Evolutionary conservation across 2,888 invertebrate species (phyloP), one percentile per base, ranked within the genome.

Genomic region (Xestia xanthographa): DNA sequence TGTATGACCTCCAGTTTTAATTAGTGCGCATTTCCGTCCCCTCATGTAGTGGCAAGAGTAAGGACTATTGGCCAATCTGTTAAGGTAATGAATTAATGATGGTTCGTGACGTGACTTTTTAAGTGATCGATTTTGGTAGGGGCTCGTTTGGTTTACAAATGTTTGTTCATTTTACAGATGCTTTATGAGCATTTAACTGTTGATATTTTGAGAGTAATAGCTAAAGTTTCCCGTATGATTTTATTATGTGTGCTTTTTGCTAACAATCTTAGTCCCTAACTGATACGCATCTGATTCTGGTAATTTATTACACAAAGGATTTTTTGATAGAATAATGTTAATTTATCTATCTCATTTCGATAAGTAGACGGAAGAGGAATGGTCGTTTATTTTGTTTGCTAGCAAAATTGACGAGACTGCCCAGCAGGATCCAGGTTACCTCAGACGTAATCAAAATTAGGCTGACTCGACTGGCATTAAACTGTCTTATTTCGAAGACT

Each of bases 1-100:
- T 87, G 86, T 84, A 90, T 88, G 89, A 88, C 87, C 88, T 87
- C 87, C 85, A 87, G 85, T 91, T 91, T 90, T 91, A 91, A 91
- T 91, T 90, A 90, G 89, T 89, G 80, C 88, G 79, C 86, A 87
- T 86, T 88, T 87, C 76, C 82, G 77, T 79, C 69, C 78, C 85
- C 77, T 63, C 85, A 67, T 83, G 83, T 76, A 63, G 56, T 26
- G 43, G 22, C 29, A 70, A 70, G 71, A 79, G 71, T 84, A 69
- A 77, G 41, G 58, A 65, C 66, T 74, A 83, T 69, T 85, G 67
- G 74, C 45, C 45, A 56, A 85, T 85, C 83, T 83, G 85, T 82
- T 82, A 86, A 75, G 70, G 70, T 74, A 84, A 86, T 80, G 67
- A 73, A 77, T 75, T 83, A 83, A 85, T 84, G 84, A 75, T 75